Base-by-base conservation (phyloP, 2,888 invertebrate species). In the Branchipolynoe longqiensis region DNA sequence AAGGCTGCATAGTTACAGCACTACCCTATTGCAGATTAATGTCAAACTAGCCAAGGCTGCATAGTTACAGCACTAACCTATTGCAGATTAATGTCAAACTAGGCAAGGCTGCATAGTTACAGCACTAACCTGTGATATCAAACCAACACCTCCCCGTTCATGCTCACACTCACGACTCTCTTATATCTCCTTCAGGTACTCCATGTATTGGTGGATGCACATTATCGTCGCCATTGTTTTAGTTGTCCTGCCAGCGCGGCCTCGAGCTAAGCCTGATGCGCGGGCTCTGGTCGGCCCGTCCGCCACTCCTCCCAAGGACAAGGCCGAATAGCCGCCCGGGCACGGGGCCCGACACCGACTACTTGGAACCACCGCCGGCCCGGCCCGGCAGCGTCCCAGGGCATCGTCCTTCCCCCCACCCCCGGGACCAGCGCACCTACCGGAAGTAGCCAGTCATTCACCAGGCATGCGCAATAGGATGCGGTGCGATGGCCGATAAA, bases 201-300 rank as follows among this genome's bases (percentile, higher is more conserved):
- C 84, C 40, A 85, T 84, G 86, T 87, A 85, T 83, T 87, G 87
- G 87, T 86, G 64, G 62, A 73, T 87, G 62, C 87, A 87, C 48
- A 31, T 82, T 1, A 64, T n/a, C 2, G 86, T 85, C 18, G 48
- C 36, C 54, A 31, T 73, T 25, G 64, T 85, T 62, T 74, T 87
- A 82, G 0, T 86, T 8, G 64, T 84, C 18, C 81, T 87, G 56
- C 87, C 86, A 14, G 33, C 58, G 0, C 62, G 69, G 41, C 62
- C 83, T 6, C n/a, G 48, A 14, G 28, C 25, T 28, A 41, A 48
- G 48, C 48, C 78, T 4, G 48, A 78, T 33, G 36, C 33, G 69
- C 12, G 22, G 22, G 38, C 33, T 18, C 36, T 36, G 22, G 25
- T 22, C 0, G 8, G 14, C 33, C 4, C 14, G 14, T 36, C 33